Conservation (phyloP, 64 coral and sea anemone species). For the Trachythela sp. region DNA sequence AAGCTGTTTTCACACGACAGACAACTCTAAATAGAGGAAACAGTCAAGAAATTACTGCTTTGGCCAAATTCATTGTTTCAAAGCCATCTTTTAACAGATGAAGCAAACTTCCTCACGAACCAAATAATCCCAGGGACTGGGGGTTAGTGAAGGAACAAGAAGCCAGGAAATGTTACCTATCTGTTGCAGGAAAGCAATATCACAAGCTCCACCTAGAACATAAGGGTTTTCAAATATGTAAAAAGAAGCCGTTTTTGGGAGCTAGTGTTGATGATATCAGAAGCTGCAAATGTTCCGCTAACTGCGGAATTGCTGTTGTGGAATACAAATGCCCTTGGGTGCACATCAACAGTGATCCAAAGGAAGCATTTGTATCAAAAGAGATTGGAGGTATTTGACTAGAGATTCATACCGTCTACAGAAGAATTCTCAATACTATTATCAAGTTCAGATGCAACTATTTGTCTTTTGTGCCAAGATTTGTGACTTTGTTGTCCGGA, state of each 20-base stretch:
- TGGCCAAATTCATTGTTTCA: background rate
- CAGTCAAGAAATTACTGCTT: background rate
- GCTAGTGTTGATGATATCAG: background rate
- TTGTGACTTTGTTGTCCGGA: slow-evolving; percentile 6
- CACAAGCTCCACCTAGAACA: background rate
- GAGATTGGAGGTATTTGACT: background rate
- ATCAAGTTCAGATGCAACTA: slow-evolving; percentile 21
- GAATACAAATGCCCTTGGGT: background rate
- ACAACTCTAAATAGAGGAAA: background rate
- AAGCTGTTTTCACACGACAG: background rate
- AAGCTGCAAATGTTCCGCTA: background rate
- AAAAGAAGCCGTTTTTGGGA: slow-evolving; percentile 4
- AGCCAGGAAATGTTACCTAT: background rate
- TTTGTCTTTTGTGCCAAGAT: background rate
- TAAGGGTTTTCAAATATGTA: background rate
- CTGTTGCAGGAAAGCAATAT: slow-evolving; percentile 19
- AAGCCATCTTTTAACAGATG: background rate
- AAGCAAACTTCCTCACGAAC: background rate
- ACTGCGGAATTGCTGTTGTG: background rate
- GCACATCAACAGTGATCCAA: background rate
- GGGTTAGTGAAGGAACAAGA: background rate
- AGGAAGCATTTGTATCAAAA: slow-evolving; percentile 18
- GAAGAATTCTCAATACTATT: background rate
- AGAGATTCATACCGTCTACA: background rate
- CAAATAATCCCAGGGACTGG: background rate